Conservation (phyloP, 2,888 invertebrate species). For the Lampropteryx suffumata region DNA sequence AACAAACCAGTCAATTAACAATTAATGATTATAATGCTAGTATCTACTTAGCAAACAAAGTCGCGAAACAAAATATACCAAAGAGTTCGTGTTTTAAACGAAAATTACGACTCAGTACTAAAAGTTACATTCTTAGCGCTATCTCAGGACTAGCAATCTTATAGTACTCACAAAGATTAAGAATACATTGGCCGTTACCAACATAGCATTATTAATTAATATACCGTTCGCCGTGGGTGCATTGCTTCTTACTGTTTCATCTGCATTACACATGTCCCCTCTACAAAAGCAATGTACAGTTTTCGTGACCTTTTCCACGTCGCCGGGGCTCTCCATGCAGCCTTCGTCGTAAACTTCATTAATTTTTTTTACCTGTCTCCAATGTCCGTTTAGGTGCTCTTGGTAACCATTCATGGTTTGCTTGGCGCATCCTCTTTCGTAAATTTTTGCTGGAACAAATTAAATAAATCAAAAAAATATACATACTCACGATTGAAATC, state of each 20-base stretch:
- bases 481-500: no score
- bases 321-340: slow-evolving; percentile 84
- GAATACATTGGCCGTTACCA: neutral
- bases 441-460: slow-evolving; percentile 48
- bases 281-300: slow-evolving; percentile 89
- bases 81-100: no score
- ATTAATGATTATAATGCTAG: no score
- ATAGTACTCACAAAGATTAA: neutral
- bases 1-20: no score
- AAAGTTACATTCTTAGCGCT: neutral
- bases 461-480: no score
- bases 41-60: no score
- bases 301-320: slow-evolving; percentile 76
- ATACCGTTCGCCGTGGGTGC: neutral
- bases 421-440: slow-evolving; percentile 86
- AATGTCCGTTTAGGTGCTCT: slow-evolving; percentile 77
- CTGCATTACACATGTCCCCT: slow-evolving; percentile 86
- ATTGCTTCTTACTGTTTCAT: neutral
- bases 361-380: slow-evolving; percentile 84
- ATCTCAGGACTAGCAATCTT: slow-evolving; percentile 5
- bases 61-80: no score
- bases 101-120: no score
- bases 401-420: slow-evolving; percentile 85
- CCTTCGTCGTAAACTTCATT: slow-evolving; percentile 87
- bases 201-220: neutral